phyloP scores from a whole-genome alignment of 2,113 vertebrate genomes.

The Telmatochromis brichardi region DNA sequence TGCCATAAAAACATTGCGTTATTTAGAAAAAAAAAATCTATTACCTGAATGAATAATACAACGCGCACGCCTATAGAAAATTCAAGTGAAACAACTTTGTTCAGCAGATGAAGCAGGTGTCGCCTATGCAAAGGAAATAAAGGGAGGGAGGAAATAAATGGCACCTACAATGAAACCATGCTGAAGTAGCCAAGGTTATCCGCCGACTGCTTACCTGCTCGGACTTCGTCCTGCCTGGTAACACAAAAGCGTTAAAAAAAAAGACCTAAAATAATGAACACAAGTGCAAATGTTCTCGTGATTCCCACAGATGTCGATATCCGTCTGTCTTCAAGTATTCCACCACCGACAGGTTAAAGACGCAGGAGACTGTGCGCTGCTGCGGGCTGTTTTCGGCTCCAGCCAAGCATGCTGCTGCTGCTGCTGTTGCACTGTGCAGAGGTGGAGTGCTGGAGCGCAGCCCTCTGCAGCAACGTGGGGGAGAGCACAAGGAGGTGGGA shows the following conservation, averaged over 20 bases:
- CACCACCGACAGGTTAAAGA: neutral
- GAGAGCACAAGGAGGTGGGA: conserved; percentile 49
- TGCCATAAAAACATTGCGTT: neutral
- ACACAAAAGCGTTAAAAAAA: conserved; percentile 14
- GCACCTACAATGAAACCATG: neutral
- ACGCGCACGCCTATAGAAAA: neutral
- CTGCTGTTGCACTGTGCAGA: conserved; percentile 40
- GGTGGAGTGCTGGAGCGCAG: conserved; percentile 40
- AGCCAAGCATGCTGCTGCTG: neutral
- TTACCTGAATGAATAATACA: neutral
- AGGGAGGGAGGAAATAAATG: neutral
- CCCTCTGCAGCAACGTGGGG: conserved; percentile 39
- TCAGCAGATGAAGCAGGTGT: neutral
- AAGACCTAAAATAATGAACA: neutral
- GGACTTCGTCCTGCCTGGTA: conserved; percentile 50
- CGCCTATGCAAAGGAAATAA: neutral
- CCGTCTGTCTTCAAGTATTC: neutral
- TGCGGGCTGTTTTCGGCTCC: neutral
- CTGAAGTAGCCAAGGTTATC: conserved; percentile 21
- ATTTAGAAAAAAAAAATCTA: neutral
- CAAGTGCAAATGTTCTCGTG: neutral
- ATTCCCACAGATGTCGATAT: neutral
- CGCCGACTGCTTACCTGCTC: conserved; percentile 56
- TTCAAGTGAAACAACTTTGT: neutral
- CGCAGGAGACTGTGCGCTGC: neutral